Percentiles rank a stretch among this genome's conserved stretches.
phyloP scores from a whole-genome alignment of 1,140 invertebrate genomes.

The Ditylenchus dipsaci region DNA sequence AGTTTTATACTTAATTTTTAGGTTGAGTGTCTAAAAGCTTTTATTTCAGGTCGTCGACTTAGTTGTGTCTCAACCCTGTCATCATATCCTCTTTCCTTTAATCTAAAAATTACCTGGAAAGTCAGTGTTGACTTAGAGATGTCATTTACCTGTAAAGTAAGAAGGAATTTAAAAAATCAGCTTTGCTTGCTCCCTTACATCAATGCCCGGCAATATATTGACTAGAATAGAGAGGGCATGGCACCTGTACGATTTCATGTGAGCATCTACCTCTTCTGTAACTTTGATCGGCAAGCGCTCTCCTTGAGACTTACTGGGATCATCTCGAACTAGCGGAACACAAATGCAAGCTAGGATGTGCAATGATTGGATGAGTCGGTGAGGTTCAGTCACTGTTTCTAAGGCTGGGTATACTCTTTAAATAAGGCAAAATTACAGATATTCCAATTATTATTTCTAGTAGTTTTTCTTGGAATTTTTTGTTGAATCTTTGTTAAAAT shows the following conservation, averaged over 20 bases:
- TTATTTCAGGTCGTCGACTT: no score
- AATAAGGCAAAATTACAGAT: not conserved
- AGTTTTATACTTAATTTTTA: no score
- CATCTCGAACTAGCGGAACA: conserved; percentile 60
- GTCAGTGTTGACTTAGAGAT: conserved; percentile 72
- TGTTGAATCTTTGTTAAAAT: no score
- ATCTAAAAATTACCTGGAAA: conserved; percentile 33
- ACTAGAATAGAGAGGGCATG: conserved; percentile 77
- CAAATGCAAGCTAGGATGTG: conserved; percentile 34
- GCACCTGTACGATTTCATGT: conserved; percentile 60
- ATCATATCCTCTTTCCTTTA: conserved; percentile 1
- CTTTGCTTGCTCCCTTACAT: conserved; percentile 62
- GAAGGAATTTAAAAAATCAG: no score
- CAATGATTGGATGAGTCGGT: conserved; percentile 62
- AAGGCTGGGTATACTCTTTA: conserved; percentile 70
- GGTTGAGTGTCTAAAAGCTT: no score
- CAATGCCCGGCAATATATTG: conserved; percentile 76
- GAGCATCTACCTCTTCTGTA: conserved; percentile 18
- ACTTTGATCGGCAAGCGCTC: conserved; percentile 26
- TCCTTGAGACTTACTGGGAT: conserved; percentile 41
- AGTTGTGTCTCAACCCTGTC: no score
- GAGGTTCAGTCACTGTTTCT: conserved; percentile 80
- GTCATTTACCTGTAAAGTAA: conserved; percentile 66
- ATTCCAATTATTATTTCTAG: not conserved
- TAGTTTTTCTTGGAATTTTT: not conserved